These are phyloP conservation scores for Diachrysia chrysitis DNA, from an alignment of 2,888 invertebrate genomes.

Conservation along the genomic window DNA sequence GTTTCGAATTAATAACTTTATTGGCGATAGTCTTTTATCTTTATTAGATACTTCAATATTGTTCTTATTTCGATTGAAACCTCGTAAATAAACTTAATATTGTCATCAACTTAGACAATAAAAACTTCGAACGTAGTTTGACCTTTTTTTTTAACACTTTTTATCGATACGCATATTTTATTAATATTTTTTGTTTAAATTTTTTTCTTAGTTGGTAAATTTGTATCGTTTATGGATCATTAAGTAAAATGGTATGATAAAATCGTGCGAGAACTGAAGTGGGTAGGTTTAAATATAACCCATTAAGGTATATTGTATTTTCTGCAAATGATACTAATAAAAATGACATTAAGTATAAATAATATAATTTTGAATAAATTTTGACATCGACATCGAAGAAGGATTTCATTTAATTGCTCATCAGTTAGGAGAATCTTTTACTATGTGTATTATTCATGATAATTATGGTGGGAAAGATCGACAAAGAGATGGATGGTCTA, in stretches of 20 bases:
- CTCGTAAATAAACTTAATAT: slow-evolving; percentile 31
- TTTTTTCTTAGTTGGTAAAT: not conserved
- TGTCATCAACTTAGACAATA: slow-evolving; percentile 24
- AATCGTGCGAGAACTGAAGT: not conserved
- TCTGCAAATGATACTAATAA: not conserved
- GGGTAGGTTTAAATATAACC: not conserved
- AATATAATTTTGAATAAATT: not conserved
- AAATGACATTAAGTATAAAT: not conserved
- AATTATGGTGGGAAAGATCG: no score
- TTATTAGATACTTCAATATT: slow-evolving; percentile 33
- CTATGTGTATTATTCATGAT: no score
- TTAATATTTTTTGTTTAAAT: not conserved
- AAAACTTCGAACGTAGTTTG: slow-evolving; percentile 11
- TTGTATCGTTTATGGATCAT: not conserved
- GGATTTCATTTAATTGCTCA: no score
- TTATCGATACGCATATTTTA: slow-evolving; percentile 21
- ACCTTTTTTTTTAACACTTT: slow-evolving; percentile 7
- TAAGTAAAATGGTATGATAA: not conserved
- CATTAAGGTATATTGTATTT: not conserved
- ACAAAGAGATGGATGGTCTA: no score
- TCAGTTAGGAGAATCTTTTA: no score
- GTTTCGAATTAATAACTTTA: slow-evolving; percentile 12
- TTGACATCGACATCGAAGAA: not conserved
- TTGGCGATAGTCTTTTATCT: slow-evolving; percentile 27
- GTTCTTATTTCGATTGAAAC: slow-evolving; percentile 20